Base-by-base conservation (phyloP, 2,797 vertebrate species). In the Lerista edwardsae region DNA sequence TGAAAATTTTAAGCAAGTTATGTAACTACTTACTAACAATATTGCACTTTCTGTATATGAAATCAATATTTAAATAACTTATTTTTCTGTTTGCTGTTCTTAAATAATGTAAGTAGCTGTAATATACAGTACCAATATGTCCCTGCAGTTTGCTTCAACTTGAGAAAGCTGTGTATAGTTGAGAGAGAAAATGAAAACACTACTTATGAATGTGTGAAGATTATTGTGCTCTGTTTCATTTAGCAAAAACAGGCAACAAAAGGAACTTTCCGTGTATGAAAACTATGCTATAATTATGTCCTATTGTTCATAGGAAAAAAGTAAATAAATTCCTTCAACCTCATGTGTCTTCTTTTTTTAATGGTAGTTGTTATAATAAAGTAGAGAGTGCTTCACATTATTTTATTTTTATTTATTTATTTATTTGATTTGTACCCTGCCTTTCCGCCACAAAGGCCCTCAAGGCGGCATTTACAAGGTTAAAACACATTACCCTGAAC, bases 1-100 rank as follows among this genome's bases (percentile, higher is more conserved):
- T 86, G 94, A 91, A 94, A 95, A 92, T 93, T 92, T 95, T 83
- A 85, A 95, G 93, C 94, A 96, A 98, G 96, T 98, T 98, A 98
- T 96, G 94, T 98, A 98, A 98, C 97, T 97, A 97, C 97, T 97
- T 96, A 97, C 97, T 97, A n/a, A n/a, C n/a, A 82, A 95, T 92
- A 95, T 98, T 98, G 97, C 98, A 99, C 98, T 98, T 98, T 99
- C 97, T 98, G 97, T 98, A 98, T 98, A 98, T 98, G 98, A 98
- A 98, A 98, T 98, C 98, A 95, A 98, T 99, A 98, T 99, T 99
- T 99, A 99, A 99, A 98, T 99, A 99, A 99, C 97, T 99, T 99
- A 99, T 99, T 98, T 98, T 97, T 96, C 96, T 96, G 97, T 97
- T 95, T 97, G 94, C 94, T 97, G 97, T 97, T 97, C 97, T 97